A percentile compares a stretch with the other conserved stretches of the same genome.
These are phyloP conservation scores for Elymnias hypermnestra DNA, from an alignment of 1,140 invertebrate genomes.

Conservation along the genomic window DNA sequence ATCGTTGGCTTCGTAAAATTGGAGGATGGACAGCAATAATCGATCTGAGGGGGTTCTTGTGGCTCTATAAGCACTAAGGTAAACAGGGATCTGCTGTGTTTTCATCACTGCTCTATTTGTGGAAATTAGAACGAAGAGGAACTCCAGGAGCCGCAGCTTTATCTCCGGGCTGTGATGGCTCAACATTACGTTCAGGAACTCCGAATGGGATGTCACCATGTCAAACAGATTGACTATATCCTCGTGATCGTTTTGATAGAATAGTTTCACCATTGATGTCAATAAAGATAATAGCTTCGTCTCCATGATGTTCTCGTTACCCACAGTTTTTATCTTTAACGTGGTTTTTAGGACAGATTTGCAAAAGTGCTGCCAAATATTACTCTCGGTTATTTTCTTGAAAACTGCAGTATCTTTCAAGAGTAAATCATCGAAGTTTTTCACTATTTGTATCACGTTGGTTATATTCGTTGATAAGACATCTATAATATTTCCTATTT, in stretches of 20 bases:
- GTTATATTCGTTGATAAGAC: slow-evolving; percentile 64
- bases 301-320: slow-evolving; percentile 35
- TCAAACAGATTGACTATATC: slow-evolving; percentile 80
- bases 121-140: slow-evolving; percentile 77
- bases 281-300: slow-evolving; percentile 76
- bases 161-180: slow-evolving; percentile 70
- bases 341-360: slow-evolving; percentile 80
- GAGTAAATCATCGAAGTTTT: slow-evolving; percentile 38
- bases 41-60: slow-evolving; percentile 80
- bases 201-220: slow-evolving; percentile 85
- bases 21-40: slow-evolving; percentile 78
- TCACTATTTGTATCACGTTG: slow-evolving; percentile 39
- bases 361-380: slow-evolving; percentile 81
- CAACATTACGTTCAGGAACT: slow-evolving; percentile 82
- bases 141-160: slow-evolving; percentile 78
- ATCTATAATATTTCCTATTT: slow-evolving; percentile 52
- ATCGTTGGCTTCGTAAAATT: slow-evolving; percentile 79
- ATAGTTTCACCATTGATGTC: slow-evolving; percentile 75
- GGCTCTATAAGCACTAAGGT: slow-evolving; percentile 83
- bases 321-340: slow-evolving; percentile 73
- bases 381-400: slow-evolving; percentile 71
- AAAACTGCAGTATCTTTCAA: slow-evolving; percentile 53
- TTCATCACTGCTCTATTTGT: slow-evolving; percentile 80
- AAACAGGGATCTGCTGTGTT: slow-evolving; percentile 80
- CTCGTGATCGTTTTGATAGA: slow-evolving; percentile 73